These are phyloP conservation scores for Neodiprion virginianus DNA, from an alignment of 1,140 invertebrate species.

Conservation along the genomic window DNA sequence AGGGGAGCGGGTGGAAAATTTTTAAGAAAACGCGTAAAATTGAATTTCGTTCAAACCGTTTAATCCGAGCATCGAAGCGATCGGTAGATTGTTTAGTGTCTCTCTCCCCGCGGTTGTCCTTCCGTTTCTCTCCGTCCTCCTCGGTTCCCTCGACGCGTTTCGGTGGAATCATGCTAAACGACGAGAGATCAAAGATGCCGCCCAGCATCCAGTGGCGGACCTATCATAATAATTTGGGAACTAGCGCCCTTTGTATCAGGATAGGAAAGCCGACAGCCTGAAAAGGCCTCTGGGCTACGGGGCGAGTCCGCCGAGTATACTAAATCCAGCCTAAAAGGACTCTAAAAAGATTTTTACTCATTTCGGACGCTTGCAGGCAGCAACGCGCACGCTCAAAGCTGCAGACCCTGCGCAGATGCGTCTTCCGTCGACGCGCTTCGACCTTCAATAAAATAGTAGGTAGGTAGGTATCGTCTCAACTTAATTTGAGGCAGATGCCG, in stretches of 20 bases:
- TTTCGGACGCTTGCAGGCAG: slow-evolving; percentile 32
- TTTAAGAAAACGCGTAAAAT: neutral
- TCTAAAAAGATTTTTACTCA: slow-evolving; percentile 54
- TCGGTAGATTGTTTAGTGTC: slow-evolving; percentile 42
- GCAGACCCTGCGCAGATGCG: neutral
- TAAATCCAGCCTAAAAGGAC: slow-evolving; percentile 54
- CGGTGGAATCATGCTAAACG: slow-evolving; percentile 60
- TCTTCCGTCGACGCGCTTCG: neutral
- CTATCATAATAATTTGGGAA: slow-evolving; percentile 64
- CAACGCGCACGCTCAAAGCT: neutral
- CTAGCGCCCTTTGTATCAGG: slow-evolving; percentile 59
- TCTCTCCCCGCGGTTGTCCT: slow-evolving; percentile 17
- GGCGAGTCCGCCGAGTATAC: slow-evolving; percentile 16
- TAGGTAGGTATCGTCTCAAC: neutral
- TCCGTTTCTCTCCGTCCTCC: slow-evolving; percentile 25
- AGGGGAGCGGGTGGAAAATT: neutral
- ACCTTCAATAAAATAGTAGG: neutral
- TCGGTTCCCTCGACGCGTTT: slow-evolving; percentile 39
- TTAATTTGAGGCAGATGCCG: slow-evolving; percentile 5
- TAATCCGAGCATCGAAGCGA: slow-evolving; percentile 24
- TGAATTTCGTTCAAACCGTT: neutral
- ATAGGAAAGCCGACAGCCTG: slow-evolving; percentile 55
- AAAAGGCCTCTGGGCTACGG: slow-evolving; percentile 22
- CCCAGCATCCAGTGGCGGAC: slow-evolving; percentile 60
- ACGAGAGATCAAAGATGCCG: slow-evolving; percentile 59